Evolutionary conservation across 2,113 vertebrate genomes (phyloP), one percentile per base, ranked within the genome.

Genomic region (Zosterops japonicus): DNA sequence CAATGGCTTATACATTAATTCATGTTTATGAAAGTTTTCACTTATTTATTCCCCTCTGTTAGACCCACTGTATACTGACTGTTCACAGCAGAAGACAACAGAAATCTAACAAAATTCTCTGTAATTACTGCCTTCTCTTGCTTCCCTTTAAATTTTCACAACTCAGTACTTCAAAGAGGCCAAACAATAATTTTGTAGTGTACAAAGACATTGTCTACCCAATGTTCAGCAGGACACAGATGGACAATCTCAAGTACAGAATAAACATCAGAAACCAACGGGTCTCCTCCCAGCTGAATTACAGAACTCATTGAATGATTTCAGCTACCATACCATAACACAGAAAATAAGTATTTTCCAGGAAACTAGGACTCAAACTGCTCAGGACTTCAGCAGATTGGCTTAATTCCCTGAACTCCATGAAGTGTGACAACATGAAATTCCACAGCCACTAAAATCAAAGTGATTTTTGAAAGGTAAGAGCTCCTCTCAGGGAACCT

Each of bases 51-150:
- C 79, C 41, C 23, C 65, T 33, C 2, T 3, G 0, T 67, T 35
- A 50, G 41, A 50, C 41, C 27, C 23, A 33, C 63, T 68, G 17
- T n/a, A 74, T 4, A 47, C 13, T 67, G 24, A 82, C 59, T 35
- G 20, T 27, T 83, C 64, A 70, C 22, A 69, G 36, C 22, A 68
- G 82, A 89, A 25, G 6, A 64, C 41, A 70, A 61, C 25, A 50
- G 29, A 93, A 85, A 83, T 27, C 21, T 9, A 56, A 77, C 33
- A 49, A 22, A 91, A 63, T 76, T 63, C 59, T 87, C 41, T 56
- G 59, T 93, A 88, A 90, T 77, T 83, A 69, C 24, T 63, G 27
- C 46, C 56, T 88, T 65, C 44, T 52, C 94, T 78, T n/a, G 41
- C 47, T 67, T 85, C 41, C 35, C 72, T 90, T 88, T 39, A 49